phyloP scores from a whole-genome alignment of 2,888 invertebrate species.

The Phyllotreta cruciferae region DNA sequence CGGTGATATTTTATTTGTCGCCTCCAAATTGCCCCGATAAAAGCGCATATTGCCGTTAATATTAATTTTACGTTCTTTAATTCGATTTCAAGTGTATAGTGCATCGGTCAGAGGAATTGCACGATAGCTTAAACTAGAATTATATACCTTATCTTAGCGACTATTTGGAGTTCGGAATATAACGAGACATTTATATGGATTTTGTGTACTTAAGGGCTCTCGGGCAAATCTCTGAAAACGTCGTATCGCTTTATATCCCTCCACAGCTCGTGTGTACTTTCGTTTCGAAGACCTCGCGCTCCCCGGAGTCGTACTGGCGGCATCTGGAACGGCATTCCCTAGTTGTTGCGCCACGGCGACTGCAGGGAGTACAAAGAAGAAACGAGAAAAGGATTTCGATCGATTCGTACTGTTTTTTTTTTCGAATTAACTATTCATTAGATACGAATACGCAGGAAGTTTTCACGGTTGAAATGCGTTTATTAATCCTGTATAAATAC shows the following conservation, averaged over 20 bases:
- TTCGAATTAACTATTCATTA: too few species aligned
- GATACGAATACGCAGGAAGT: too few species aligned
- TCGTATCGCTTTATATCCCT: slow-evolving; percentile 53
- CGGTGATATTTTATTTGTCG: too few species aligned
- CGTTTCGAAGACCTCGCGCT: slow-evolving; percentile 43
- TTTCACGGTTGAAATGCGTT: too few species aligned
- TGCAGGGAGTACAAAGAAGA: slow-evolving; percentile 11
- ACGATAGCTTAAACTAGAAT: slow-evolving; percentile 10
- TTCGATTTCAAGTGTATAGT: too few species aligned
- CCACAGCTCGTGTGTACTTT: slow-evolving; percentile 38
- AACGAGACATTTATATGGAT: slow-evolving; percentile 56
- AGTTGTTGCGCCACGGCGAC: slow-evolving; percentile 27
- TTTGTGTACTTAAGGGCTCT: slow-evolving; percentile 57
- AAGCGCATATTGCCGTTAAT: too few species aligned
- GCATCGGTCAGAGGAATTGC: too few species aligned
- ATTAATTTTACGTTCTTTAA: too few species aligned
- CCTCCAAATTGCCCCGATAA: too few species aligned
- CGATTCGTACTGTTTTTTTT: too few species aligned
- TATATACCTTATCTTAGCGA: slow-evolving; percentile 41
- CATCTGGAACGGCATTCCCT: slow-evolving; percentile 38
- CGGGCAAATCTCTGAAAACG: slow-evolving; percentile 55
- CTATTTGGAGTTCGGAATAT: slow-evolving; percentile 45
- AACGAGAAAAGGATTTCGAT: too few species aligned
- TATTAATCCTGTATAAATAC: too few species aligned
- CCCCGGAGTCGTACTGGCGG: slow-evolving; percentile 36